These are phyloP conservation scores for Psittacula derbiana DNA, from an alignment of 2,797 vertebrate species.

Conservation along the genomic window DNA sequence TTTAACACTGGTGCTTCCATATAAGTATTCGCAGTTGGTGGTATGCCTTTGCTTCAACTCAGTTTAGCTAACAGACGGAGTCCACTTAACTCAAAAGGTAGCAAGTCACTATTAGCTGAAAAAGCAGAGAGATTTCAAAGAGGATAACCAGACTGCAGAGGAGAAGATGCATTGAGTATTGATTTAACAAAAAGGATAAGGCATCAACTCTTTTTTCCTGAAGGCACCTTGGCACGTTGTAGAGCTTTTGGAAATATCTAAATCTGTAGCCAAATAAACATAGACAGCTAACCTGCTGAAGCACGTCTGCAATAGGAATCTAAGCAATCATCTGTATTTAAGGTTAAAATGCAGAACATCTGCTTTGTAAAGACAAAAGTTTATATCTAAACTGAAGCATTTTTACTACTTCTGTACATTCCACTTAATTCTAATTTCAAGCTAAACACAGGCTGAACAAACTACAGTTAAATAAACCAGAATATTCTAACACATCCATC, in stretches of 20 bases:
- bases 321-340: background rate
- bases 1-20: background rate
- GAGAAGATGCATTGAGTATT: background rate
- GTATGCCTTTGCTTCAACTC: background rate
- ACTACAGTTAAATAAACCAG: background rate
- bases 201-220: background rate
- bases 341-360: background rate
- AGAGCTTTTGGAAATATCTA: background rate
- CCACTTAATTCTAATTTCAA: background rate
- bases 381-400: background rate
- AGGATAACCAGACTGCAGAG: background rate
- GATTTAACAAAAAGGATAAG: background rate
- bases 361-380: background rate
- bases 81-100: background rate
- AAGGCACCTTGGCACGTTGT: background rate
- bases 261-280: background rate
- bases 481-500: background rate
- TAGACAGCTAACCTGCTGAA: slow-evolving; percentile 27
- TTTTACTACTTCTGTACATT: background rate
- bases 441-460: background rate
- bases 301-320: background rate
- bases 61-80: background rate
- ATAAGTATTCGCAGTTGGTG: background rate
- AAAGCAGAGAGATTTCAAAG: background rate
- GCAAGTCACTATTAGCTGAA: background rate